Evolutionary conservation across 2,797 vertebrate genomes (phyloP), one percentile per base, ranked within the genome.

Genomic region (Danio jaintianensis): DNA sequence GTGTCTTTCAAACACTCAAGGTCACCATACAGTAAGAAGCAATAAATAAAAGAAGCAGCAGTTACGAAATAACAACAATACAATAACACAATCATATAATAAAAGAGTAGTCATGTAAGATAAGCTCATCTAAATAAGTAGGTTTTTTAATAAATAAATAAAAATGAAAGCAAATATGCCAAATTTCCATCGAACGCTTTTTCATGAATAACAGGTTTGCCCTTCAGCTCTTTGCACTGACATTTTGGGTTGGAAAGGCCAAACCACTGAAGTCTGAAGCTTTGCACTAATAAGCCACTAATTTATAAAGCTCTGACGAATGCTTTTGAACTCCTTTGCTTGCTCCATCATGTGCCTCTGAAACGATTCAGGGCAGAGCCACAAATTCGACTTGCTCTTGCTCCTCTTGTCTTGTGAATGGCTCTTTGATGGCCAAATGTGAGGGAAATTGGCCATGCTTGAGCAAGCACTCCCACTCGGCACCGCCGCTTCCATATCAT

Each of bases 401-500:
- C 12, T 13, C 6, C 42, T 58, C 40, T 50, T 79, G 82, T 86
- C 84, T 80, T 43, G 75, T 90, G 86, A 91, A 88, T 83, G 75
- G 85, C 58, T 85, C 85, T 89, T 90, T 81, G 85, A 89, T 88
- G 82, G 11, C 81, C 79, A 90, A 61, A 79, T 68, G 85, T 84
- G 83, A 86, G 52, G 82, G 79, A 76, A 67, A 53, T 75, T 81
- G 72, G 83, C 66, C 85, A 90, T 80, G 87, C 83, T 87, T 87
- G 72, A 90, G 79, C 88, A 90, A 85, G 84, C 88, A 79, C 67
- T 70, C 67, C 67, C 56, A 62, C 86, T 86, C 86, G 69, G 79
- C 81, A 82, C 81, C 83, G 78, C 86, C 83, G 84, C 84, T 87
- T 89, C 80, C 61, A 87, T 79, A 88, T 90, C 80, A 89, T 84